phyloP scores from a whole-genome alignment of 2,888 invertebrate genomes.

The Ptycholaimellus sp. region DNA sequence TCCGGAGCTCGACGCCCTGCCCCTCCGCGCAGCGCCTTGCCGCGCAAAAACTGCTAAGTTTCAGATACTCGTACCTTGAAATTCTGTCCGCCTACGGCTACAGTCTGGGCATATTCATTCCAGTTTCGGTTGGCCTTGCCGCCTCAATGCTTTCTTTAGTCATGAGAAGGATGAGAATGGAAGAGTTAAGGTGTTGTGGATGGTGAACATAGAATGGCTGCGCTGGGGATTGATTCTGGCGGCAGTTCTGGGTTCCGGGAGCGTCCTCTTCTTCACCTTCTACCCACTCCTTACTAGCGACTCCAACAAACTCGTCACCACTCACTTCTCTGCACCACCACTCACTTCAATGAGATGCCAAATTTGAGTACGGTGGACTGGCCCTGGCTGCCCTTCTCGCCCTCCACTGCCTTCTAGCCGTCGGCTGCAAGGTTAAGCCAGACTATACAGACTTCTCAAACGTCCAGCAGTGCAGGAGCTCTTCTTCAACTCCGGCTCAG shows the following conservation, averaged over 20 bases:
- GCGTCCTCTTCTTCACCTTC: slow-evolving; percentile 55
- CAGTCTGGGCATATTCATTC: no score
- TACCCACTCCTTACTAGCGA: slow-evolving; percentile 44
- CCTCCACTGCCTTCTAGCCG: slow-evolving; percentile 55
- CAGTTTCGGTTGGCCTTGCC: no score
- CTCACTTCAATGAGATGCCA: background rate
- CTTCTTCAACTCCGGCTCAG: no score
- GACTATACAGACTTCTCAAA: no score
- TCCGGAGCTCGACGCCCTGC: no score
- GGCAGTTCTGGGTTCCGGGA: slow-evolving; percentile 58
- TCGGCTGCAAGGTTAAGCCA: slow-evolving; percentile 61
- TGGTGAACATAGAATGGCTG: slow-evolving; percentile 47
- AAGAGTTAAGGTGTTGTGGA: slow-evolving; percentile 46
- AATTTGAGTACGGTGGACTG: background rate
- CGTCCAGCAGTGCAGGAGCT: no score
- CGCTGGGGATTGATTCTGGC: slow-evolving; percentile 64
- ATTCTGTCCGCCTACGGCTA: background rate
- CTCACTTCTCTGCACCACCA: background rate
- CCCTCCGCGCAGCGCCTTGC: no score
- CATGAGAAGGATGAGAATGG: no score
- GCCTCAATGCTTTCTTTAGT: no score
- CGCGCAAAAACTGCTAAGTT: background rate
- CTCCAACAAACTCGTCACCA: slow-evolving; percentile 25
- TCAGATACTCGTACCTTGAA: background rate
- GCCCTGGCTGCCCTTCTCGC: slow-evolving; percentile 44